Evolutionary conservation across 2,888 invertebrate species (phyloP).

Genomic region (Ennomos erosarius): DNA sequence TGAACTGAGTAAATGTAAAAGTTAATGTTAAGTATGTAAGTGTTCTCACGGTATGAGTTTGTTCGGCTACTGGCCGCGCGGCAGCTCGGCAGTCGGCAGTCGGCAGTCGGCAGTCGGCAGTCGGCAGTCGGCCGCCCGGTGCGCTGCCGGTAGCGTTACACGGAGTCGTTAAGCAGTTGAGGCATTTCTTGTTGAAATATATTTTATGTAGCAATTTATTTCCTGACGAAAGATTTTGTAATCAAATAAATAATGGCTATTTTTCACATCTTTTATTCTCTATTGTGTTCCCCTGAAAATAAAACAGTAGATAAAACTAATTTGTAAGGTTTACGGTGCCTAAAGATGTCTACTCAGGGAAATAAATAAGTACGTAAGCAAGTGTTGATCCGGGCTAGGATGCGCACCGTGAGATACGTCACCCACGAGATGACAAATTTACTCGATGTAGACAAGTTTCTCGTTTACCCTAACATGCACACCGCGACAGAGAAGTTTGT

Average conservation of each 20-base stretch:
- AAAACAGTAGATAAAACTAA: too few relatives aligned
- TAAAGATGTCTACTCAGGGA: too few relatives aligned
- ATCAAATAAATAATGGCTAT: constrained; percentile 83
- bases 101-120: constrained; percentile 1
- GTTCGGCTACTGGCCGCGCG: constrained; percentile 19
- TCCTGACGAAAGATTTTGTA: constrained; percentile 80
- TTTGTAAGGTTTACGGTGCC: too few relatives aligned
- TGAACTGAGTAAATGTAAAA: constrained; percentile 60
- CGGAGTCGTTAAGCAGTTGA: constrained; percentile 55
- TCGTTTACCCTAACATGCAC: too few relatives aligned
- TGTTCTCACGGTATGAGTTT: constrained; percentile 54
- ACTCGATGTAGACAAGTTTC: too few relatives aligned
- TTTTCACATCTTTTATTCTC: constrained; percentile 55
- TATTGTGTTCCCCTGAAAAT: too few relatives aligned
- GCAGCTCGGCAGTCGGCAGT: neutral
- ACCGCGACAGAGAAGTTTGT: too few relatives aligned
- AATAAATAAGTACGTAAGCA: too few relatives aligned
- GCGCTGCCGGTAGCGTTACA: constrained; percentile 23
- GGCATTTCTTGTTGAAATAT: constrained; percentile 77
- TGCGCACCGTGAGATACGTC: too few relatives aligned
- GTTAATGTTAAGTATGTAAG: constrained; percentile 55
- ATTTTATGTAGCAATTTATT: constrained; percentile 82
- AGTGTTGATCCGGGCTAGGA: too few relatives aligned
- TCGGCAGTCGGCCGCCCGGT: constrained; percentile 3
- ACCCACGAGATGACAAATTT: too few relatives aligned